Evolutionary conservation across 2,888 invertebrate species (phyloP).

Genomic region (Clistopyga incitator): DNA sequence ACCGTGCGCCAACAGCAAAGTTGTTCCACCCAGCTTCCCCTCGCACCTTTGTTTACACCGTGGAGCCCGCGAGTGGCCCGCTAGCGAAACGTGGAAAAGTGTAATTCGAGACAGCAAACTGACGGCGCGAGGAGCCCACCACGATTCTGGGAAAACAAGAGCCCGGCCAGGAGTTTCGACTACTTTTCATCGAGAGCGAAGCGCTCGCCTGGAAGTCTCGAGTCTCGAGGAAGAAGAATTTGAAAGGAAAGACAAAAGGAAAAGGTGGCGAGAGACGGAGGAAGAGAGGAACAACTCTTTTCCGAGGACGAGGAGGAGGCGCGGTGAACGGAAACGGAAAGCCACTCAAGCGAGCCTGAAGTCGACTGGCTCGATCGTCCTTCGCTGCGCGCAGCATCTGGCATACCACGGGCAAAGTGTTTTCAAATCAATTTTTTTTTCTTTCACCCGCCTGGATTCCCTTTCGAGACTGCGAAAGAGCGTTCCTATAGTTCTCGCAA

Average conservation of each 20-base stretch:
- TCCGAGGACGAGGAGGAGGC: conserved; percentile 41
- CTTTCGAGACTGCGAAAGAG: neutral
- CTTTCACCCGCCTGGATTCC: conserved; percentile 32
- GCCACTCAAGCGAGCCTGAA: conserved; percentile 62
- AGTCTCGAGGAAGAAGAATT: conserved; percentile 52
- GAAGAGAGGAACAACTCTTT: conserved; percentile 52
- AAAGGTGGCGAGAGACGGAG: conserved; percentile 33
- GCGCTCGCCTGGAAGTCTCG: conserved; percentile 52
- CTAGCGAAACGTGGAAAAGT: conserved; percentile 18
- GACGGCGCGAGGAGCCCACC: conserved; percentile 62
- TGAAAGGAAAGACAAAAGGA: conserved; percentile 34
- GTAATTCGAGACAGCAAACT: conserved; percentile 64
- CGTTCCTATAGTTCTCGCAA: conserved; percentile 50
- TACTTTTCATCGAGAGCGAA: conserved; percentile 58
- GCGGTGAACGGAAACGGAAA: conserved; percentile 56
- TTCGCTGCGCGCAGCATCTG: conserved; percentile 55
- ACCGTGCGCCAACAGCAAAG: conserved; percentile 39
- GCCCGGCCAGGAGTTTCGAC: conserved; percentile 41
- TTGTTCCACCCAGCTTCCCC: conserved; percentile 33
- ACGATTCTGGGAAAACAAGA: conserved; percentile 58
- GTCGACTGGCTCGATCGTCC: conserved; percentile 53
- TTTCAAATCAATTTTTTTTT: conserved; percentile 62
- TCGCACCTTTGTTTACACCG: conserved; percentile 59
- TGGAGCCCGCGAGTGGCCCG: conserved; percentile 16
- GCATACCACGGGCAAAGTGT: conserved; percentile 59